Conservation (phyloP, 1,140 invertebrate genomes). For the Drosophila pseudoananassae region DNA sequence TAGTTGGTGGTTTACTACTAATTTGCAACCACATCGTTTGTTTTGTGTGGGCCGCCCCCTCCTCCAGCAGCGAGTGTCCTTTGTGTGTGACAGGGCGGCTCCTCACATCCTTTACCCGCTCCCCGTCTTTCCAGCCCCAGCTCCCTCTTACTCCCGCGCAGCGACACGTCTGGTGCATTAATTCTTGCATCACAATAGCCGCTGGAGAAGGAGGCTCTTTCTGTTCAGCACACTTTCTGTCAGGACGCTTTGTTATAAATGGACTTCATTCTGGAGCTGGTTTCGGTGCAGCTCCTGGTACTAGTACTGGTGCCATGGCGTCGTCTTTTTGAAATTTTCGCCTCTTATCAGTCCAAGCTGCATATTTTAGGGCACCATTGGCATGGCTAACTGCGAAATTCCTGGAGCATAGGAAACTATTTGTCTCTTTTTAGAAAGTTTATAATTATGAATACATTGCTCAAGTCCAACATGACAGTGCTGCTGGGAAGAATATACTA, state of each 20-base stretch:
- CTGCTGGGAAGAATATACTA: neutral
- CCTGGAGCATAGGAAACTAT: conserved; percentile 20
- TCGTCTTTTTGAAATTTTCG: conserved; percentile 56
- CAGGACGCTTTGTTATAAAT: conserved; percentile 73
- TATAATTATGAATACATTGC: conserved; percentile 21
- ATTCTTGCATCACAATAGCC: conserved; percentile 63
- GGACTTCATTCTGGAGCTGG: conserved; percentile 34
- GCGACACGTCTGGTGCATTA: conserved; percentile 68
- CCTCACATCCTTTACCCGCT: conserved; percentile 13
- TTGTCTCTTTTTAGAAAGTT: conserved; percentile 17
- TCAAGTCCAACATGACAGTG: neutral
- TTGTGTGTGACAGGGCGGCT: conserved; percentile 67
- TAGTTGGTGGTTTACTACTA: conserved; percentile 82
- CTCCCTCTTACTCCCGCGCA: conserved; percentile 5
- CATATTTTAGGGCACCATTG: conserved; percentile 39
- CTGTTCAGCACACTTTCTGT: conserved; percentile 49
- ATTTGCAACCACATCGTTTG: conserved; percentile 82
- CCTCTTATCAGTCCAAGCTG: conserved; percentile 58
- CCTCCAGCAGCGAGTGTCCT: conserved; percentile 46
- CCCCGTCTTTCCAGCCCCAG: conserved; percentile 5
- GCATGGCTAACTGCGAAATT: conserved; percentile 25
- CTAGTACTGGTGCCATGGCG: conserved; percentile 16
- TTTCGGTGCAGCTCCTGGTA: conserved; percentile 3
- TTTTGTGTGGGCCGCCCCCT: conserved; percentile 62
- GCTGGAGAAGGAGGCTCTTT: conserved; percentile 39